Conservation (phyloP, 2,888 invertebrate genomes). For the Agrilus cyanescens region DNA sequence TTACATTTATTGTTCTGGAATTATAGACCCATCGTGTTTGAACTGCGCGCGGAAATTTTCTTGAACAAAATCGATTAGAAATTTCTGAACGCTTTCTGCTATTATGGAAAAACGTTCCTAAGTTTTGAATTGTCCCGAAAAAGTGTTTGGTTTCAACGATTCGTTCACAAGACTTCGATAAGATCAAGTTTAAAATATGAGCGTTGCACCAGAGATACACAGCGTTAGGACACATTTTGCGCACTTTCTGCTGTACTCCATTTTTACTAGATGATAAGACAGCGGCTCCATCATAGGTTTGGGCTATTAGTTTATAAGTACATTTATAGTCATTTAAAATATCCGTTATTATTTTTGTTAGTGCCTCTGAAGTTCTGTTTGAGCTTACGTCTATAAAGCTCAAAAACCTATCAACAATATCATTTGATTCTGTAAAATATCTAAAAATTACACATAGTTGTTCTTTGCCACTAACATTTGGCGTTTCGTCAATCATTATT, state of each 20-base stretch:
- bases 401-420: constrained; percentile 19
- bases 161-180: constrained; percentile 17
- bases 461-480: constrained; percentile 17
- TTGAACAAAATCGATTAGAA: too few relatives aligned
- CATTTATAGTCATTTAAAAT: constrained; percentile 17
- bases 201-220: constrained; percentile 13
- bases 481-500: constrained; percentile 19
- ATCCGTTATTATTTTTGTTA: constrained; percentile 15
- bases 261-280: constrained; percentile 17
- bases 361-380: constrained; percentile 17
- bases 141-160: constrained; percentile 21
- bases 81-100: too few relatives aligned
- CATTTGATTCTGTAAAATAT: constrained; percentile 4
- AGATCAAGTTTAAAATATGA: constrained; percentile 12
- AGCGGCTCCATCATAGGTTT: constrained; percentile 24
- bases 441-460: constrained; percentile 18
- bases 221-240: constrained; percentile 17
- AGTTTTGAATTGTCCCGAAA: constrained; percentile 19
- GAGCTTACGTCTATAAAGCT: constrained; percentile 21
- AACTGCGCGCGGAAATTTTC: too few relatives aligned
- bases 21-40: too few relatives aligned
- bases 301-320: constrained; percentile 21
- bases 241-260: constrained; percentile 23
- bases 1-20: too few relatives aligned
- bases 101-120: constrained; percentile 22